Base-by-base conservation (phyloP, 2,888 invertebrate genomes). In the Mesorhabditis sp. region DNA sequence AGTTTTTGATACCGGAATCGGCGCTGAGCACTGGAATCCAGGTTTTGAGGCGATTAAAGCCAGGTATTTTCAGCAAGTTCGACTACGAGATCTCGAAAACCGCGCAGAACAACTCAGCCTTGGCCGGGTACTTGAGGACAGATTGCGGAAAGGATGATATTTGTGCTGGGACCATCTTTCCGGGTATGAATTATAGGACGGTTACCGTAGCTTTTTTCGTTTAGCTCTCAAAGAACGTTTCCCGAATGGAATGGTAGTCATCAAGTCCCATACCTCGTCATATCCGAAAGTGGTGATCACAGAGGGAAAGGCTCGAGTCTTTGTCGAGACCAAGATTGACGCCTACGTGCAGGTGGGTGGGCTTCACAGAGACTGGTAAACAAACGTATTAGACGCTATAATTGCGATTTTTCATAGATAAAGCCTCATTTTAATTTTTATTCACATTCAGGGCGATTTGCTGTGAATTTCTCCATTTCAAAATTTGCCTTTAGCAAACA, bases 131-230 rank as follows among this genome's bases (percentile, higher is more conserved):
- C 65, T 71, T 84, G 74, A 74, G 82, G 66, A 84, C 84, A 0
- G 83, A 85, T 65, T 84, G 84, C 69, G 80, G 78, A 5, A 67
- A 71, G 13, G 79, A 80, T 63, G 84, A 84, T 41, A 84, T 84
- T 71, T 84, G 84, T 65, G 84, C 84, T 13, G 84, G 84, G 50
- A 84, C 84, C 0, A 72, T 83, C 4, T 84, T 84, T 75, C 84
- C 84, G 45, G 76, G 76, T 75, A 67, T 1, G 28, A 28, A 45
- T 61, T 45, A 2, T 73, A 2, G 1, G 63, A 28, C n/a, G 3
- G 2, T 7, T 10, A 28, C 28, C 28, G 41, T 7, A 28, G 2
- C 41, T 2, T 62, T 15, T 3, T 15, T 2, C 2, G 10, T 72
- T 62, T 68, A 80, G 80, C 84, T 6, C 74, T 84, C 45, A 76